phyloP scores from a whole-genome alignment of 1,140 invertebrate species.

The Cardiocondyla obscurior region DNA sequence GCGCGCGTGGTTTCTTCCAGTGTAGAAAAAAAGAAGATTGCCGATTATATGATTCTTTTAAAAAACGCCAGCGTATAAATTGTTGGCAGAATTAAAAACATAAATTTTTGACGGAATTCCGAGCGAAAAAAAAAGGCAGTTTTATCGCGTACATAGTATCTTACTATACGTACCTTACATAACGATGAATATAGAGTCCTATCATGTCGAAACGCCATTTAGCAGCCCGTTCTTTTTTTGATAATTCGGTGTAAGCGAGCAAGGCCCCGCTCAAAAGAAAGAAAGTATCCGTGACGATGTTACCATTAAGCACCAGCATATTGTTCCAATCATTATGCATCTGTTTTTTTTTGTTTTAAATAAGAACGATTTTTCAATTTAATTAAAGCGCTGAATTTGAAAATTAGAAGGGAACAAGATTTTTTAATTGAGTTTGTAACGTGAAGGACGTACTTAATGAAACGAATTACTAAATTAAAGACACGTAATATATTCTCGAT shows the following conservation, averaged over 20 bases:
- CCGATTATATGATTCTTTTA: background rate
- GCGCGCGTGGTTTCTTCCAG: too few species aligned
- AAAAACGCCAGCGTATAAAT: background rate
- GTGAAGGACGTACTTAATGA: background rate
- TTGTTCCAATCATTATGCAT: conserved; percentile 75
- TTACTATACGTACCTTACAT: conserved; percentile 75
- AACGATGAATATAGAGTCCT: conserved; percentile 78
- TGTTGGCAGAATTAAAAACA: background rate
- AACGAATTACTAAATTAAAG: background rate
- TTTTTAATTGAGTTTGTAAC: background rate
- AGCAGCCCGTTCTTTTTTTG: conserved; percentile 74
- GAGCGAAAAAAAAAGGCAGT: background rate
- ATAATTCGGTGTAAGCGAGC: conserved; percentile 77
- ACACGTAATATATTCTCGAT: background rate
- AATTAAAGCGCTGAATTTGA: background rate
- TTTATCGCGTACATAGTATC: background rate
- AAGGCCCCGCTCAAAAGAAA: conserved; percentile 84
- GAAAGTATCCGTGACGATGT: conserved; percentile 85
- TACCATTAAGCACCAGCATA: conserved; percentile 79
- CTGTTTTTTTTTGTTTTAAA: too few species aligned
- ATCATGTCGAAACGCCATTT: conserved; percentile 70
- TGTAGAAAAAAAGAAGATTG: background rate
- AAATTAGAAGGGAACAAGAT: background rate
- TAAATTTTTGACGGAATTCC: background rate
- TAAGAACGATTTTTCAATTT: background rate